Percentiles rank a stretch among this genome's conserved stretches.
These are phyloP conservation scores for Connochaetes taurinus DNA, from an alignment of 2,113 vertebrate species.

Conservation along the genomic window DNA sequence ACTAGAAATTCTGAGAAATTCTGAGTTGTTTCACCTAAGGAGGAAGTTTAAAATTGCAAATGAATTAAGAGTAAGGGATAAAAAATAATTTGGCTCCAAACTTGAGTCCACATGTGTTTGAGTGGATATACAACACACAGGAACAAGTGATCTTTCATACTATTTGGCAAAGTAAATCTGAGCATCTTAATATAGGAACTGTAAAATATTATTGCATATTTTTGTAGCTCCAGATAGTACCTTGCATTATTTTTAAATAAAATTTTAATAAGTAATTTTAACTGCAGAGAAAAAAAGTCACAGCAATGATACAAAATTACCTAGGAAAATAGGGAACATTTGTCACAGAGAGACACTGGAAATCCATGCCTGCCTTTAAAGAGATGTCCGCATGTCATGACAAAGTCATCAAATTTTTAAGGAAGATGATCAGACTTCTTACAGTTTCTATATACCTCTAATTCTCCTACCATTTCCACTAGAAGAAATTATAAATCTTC, in stretches of 20 bases:
- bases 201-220: conserved; percentile 58
- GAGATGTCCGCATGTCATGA: neutral
- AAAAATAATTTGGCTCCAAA: conserved; percentile 53
- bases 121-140: conserved; percentile 47
- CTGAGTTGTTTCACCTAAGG: conserved; percentile 29
- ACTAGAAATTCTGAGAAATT: conserved; percentile 16
- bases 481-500: neutral
- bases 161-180: conserved; percentile 55
- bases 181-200: conserved; percentile 59
- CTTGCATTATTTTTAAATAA: conserved; percentile 51
- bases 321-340: neutral
- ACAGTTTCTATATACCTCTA: neutral
- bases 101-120: conserved; percentile 30
- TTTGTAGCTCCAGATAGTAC: conserved; percentile 43
- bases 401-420: neutral
- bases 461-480: neutral
- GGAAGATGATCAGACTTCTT: neutral
- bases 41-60: conserved; percentile 48
- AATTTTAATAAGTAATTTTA: conserved; percentile 35
- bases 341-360: neutral
- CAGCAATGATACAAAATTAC: neutral
- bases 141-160: conserved; percentile 68
- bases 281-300: conserved; percentile 5
- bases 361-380: neutral
- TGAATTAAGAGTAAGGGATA: conserved; percentile 38